Evolutionary conservation across 2,797 vertebrate species (phyloP), one percentile per base, ranked within the genome.

Genomic region (Buphagus erythrorhynchus): DNA sequence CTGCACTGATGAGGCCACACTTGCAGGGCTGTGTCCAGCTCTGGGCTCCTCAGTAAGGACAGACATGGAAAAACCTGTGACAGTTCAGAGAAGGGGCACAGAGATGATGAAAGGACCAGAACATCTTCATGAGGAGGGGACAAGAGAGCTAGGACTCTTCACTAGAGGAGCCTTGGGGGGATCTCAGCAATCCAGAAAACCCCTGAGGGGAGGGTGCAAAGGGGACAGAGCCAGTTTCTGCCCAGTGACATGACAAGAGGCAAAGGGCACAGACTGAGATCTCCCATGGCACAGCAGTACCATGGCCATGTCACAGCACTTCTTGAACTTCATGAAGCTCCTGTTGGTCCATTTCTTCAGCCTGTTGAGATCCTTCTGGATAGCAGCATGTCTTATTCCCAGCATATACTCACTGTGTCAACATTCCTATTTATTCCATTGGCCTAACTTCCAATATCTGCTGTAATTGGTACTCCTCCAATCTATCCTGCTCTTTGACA

Each of bases 371-470:
- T 33, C 24, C 35, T 48, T 33, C 52, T 79, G 76, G 35, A 13
- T 5, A 35, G 35, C 35, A 68, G 43, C 31, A 6, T 10, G 19
- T 42, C 8, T 22, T 59, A 35, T 28, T 59, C 28, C 61, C 3
- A 11, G 13, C 19, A 22, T 6, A 33, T 4, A 6, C 25, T 45
- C 40, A 33, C 4, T 38, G 13, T 26, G 25, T 12, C 0, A 0
- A 11, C 16, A 20, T 28, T 55, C 21, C 21, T 38, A 3, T 21
- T 77, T 59, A 38, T 57, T 49, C 57, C 54, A 45, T 1, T 52
- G 48, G 13, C 25, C 33, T 61, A 36, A 29, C 13, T 67, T 59
- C 28, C 40, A 40, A 1, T 16, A n/a, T 19, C 43, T 43, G 15
- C 40, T 83, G 10, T 36, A 67, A 52, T 0, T 42, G 20, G 4